Evolutionary conservation across 2,113 vertebrate genomes (phyloP), one percentile per base, ranked within the genome.

Genomic region (Neogale vison): DNA sequence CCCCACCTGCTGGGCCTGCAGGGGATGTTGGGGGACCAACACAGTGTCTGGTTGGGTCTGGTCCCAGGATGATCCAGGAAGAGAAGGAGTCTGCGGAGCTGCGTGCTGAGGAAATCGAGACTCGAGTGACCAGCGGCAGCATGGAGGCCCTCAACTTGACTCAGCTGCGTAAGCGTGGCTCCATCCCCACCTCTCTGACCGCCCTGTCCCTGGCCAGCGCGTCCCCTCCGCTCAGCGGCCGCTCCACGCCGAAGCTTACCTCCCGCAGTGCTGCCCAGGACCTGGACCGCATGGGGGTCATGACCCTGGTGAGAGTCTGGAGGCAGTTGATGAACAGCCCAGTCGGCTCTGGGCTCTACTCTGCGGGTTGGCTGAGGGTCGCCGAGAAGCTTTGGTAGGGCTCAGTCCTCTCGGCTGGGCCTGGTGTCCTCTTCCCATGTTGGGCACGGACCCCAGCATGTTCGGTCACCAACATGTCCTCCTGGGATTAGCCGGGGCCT

Each of bases 11-110:
- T 8, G 8, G 50, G n/a, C 29, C 80, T 17, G 17, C 69, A 52
- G 14, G 14, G 50, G 50, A 50, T 50, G 50, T 3, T 20, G 2
- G 57, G 36, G 57, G 42, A 50, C 72, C 65, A 6, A 34, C 4
- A 2, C 3, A 18, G 36, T 36, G 8, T n/a, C 42, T 1, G n/a
- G 34, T 45, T 65, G 52, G 42, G 72, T 17, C 77, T 0, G 0
- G 57, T 42, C 24, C 36, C 93, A 99, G 99, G 98, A 99, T 99
- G 99, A 99, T 99, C 98, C 99, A 99, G 98, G 99, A 99, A 94
- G 99, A 99, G 97, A 99, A 99, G 95, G 99, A 99, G 94, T 99
- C 99, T 24, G 99, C 99, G 0, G 99, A 99, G 98, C 99, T 99
- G 36, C 99, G 99, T 0, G 99, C 99, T 0, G 99, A 99, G 61